Evolutionary conservation across 2,113 vertebrate genomes (phyloP), one percentile per base, ranked within the genome.

Genomic region (Anseranas semipalmata): DNA sequence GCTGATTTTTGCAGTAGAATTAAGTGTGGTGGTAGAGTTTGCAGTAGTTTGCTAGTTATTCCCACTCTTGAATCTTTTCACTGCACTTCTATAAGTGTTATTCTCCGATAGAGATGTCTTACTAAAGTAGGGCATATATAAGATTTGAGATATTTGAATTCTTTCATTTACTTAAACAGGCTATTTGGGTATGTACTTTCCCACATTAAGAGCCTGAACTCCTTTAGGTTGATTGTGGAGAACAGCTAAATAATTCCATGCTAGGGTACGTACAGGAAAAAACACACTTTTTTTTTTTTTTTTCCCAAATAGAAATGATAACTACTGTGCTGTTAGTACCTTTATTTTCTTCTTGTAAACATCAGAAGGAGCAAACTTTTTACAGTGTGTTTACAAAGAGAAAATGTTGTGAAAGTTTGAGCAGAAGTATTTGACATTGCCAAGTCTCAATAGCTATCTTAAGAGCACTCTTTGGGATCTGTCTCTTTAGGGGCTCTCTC

Each of bases 1-100:
- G 94, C 92, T 97, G 96, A 97, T 97, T 97, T 97, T 73, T 95
- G 72, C 72, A 72, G 59, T 63, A 59, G 85, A 93, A 84, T 96
- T 92, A 95, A 90, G 52, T 0, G 0, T 78, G 45, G 53, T 84
- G 32, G 59, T 79, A 83, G 93, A 90, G 70, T 93, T 94, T 85
- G 74, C 90, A 45, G 63, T 70, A 60, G n/a, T 85, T 96, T 62
- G 41, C 55, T 72, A 30, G 65, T 91, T 89, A 67, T 76, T 95
- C n/a, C 35, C 73, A 19, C 45, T 87, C 74, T 60, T 56, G 35
- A 71, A 67, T 90, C 53, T 37, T 93, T 92, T 86, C 17, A 39
- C 39, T 91, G 50, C 70, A 62, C 52, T 81, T 77, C 50, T 19
- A 18, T 85, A 41, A 87, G 33, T 55, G 17, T 56, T 89, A 35